Conservation (phyloP, 2,113 vertebrate genomes). For the Strix uralensis region DNA sequence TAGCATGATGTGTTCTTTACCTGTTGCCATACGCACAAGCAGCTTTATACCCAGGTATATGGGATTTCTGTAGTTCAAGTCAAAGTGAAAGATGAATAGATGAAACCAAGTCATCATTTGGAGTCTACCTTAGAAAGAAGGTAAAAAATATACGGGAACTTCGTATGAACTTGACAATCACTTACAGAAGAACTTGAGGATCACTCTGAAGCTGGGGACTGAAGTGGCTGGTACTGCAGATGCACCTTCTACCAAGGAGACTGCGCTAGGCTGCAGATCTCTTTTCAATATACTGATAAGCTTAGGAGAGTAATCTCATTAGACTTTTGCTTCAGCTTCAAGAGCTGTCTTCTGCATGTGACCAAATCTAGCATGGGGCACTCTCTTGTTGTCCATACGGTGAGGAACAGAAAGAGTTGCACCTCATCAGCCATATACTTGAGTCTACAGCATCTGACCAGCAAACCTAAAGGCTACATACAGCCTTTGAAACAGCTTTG, state of each 20-base stretch:
- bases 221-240: not conserved
- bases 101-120: not conserved
- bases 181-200: not conserved
- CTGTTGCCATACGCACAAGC: not conserved
- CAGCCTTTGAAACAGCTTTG: not conserved
- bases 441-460: not conserved
- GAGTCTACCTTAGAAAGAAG: not conserved
- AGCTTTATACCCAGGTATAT: not conserved
- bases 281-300: not conserved
- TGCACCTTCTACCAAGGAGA: not conserved
- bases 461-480: not conserved
- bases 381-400: not conserved
- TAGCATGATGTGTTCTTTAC: not conserved
- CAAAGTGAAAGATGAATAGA: not conserved
- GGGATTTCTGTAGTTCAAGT: not conserved
- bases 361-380: fast-evolving
- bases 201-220: not conserved
- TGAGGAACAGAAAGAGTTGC: not conserved
- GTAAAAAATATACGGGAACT: not conserved
- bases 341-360: not conserved
- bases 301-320: not conserved
- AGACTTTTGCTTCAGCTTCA: not conserved
- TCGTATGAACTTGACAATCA: not conserved
- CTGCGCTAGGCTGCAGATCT: not conserved
- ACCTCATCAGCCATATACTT: not conserved